Evolutionary conservation across 2,113 vertebrate species (phyloP), one percentile per base, ranked within the genome.

Genomic region (Amphilophus citrinellus): DNA sequence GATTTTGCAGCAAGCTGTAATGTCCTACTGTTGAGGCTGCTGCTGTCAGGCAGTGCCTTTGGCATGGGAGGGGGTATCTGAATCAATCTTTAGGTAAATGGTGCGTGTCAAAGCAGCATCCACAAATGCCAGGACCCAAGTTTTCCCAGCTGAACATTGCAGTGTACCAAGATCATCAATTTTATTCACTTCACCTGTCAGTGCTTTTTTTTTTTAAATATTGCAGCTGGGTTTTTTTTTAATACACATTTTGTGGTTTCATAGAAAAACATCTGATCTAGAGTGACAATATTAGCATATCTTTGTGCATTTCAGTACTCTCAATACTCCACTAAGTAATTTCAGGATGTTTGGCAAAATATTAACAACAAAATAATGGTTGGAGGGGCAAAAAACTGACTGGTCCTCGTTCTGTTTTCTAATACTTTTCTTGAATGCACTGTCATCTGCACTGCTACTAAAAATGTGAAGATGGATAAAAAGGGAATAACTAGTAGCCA

Each of bases 381-480:
- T 44, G 22, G n/a, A 3, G 1, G 22, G 59, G 61, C 6, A 61
- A 77, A 30, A 4, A 61, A 60, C 32, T 44, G 24, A 60, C 32
- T 44, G 24, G 6, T 4, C 7, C 24, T 47, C 37, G 2, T 77
- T 61, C 22, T 32, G 11, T 44, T 32, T 30, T 3, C 44, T 47
- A 5, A 6, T n/a, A 11, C 32, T 61, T 47, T 30, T 47, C 18
- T 9, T n/a, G 8, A 42, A 37, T 65, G 27, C 30, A 35, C 3
- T 61, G 24, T 61, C 17, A 44, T 42, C 35, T 47, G 76, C 7
- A 61, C 7, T 14, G 47, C 42, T 50, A 14, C 11, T 53, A 62
- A 62, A 62, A 63, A 63, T 63, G 24, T 61, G 24, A 53, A 81
- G 66, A 53, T n/a, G 50, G 66, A 73, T 24, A 32, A 8, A 73